Percentiles rank a stretch among this genome's conserved stretches.
These are phyloP conservation scores for Ursus arctos DNA, from an alignment of 2,113 vertebrate species.

Conservation along the genomic window DNA sequence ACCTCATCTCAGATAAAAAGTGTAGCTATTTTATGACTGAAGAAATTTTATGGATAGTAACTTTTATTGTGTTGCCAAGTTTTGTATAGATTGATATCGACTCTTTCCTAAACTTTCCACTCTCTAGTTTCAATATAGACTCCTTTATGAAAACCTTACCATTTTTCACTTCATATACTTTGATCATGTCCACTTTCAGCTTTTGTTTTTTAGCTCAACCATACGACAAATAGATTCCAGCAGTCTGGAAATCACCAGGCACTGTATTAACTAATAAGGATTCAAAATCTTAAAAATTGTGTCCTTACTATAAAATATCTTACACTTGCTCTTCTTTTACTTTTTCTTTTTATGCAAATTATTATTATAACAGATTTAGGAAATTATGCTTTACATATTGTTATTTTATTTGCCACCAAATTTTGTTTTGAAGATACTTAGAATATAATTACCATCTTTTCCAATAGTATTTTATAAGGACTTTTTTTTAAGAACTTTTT, in stretches of 20 bases:
- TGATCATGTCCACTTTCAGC: not conserved
- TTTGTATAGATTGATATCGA: not conserved
- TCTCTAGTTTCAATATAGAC: not conserved
- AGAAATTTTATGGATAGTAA: not conserved
- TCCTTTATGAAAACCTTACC: not conserved
- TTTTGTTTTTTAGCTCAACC: not conserved
- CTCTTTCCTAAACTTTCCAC: not conserved
- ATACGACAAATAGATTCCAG: not conserved
- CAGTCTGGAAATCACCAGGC: not conserved
- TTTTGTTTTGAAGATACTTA: not conserved
- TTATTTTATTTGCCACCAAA: not conserved
- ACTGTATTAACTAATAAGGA: not conserved
- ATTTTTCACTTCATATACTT: not conserved
- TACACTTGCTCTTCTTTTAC: not conserved
- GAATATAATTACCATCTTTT: not conserved
- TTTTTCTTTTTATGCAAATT: not conserved
- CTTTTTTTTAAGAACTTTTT: not conserved
- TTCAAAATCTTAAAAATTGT: not conserved
- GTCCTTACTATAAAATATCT: not conserved
- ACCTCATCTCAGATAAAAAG: not conserved
- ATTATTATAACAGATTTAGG: not conserved
- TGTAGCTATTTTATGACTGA: not conserved
- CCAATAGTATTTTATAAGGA: not conserved
- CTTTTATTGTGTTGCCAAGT: not conserved
- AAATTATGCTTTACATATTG: not conserved